These are phyloP conservation scores for Coluber constrictor DNA, from an alignment of 2,797 vertebrate species.

Conservation along the genomic window DNA sequence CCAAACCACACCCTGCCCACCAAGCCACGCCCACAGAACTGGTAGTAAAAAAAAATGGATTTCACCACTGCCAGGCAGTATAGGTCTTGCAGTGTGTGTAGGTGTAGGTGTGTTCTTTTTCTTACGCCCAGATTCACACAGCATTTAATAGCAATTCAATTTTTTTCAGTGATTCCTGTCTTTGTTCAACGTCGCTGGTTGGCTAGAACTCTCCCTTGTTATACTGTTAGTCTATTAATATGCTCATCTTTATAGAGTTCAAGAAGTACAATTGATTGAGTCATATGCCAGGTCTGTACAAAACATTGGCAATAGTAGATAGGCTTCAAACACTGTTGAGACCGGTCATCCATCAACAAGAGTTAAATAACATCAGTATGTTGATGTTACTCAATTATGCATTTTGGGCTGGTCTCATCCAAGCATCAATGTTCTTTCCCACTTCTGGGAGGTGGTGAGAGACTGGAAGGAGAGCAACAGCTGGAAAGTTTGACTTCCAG, in stretches of 20 bases:
- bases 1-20: no score
- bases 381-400: background rate
- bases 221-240: background rate
- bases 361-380: background rate
- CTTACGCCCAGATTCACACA: constrained; percentile 4
- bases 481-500: background rate
- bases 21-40: no score
- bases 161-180: constrained; percentile 18
- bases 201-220: background rate
- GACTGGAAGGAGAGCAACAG: background rate
- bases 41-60: no score
- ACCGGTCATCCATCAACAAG: background rate
- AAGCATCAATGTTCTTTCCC: background rate
- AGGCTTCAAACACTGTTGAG: background rate
- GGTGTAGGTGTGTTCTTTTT: constrained; percentile 11
- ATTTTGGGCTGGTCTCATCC: background rate
- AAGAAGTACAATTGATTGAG: background rate
- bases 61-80: background rate
- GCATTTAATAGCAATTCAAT: constrained; percentile 23
- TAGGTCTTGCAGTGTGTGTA: constrained; percentile 14
- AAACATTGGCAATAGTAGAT: background rate
- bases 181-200: constrained; percentile 3
- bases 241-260: background rate
- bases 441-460: background rate
- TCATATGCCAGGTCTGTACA: background rate